These are phyloP conservation scores for Anthopleura sola DNA, from an alignment of 64 coral and sea anemone species.

Conservation along the genomic window DNA sequence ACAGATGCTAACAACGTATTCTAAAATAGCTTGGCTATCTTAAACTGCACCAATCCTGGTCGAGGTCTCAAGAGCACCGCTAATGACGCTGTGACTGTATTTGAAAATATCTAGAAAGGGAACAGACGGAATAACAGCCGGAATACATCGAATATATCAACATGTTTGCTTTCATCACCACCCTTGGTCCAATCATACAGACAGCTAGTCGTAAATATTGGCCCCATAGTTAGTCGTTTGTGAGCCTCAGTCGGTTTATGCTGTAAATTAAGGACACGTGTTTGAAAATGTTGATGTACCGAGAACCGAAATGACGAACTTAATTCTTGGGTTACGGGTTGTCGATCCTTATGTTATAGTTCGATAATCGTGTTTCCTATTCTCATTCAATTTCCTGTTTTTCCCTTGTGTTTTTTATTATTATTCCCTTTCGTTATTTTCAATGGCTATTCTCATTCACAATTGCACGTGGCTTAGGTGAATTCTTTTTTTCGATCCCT, in stretches of 20 bases:
- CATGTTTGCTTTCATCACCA: background rate
- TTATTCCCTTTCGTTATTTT: background rate
- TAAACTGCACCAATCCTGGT: background rate
- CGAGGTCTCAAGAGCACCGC: background rate
- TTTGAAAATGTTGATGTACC: conserved; percentile 9
- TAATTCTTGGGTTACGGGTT: background rate
- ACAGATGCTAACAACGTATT: background rate
- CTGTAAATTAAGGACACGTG: conserved; percentile 14
- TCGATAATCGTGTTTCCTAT: background rate
- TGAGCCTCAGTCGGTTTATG: background rate
- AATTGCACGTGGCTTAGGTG: conserved; percentile 5
- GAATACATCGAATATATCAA: background rate
- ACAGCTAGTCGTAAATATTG: background rate
- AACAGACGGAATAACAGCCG: background rate
- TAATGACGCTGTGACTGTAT: background rate
- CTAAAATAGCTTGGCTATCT: background rate
- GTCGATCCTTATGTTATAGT: background rate
- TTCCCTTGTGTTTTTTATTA: background rate
- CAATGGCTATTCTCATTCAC: conserved; percentile 4
- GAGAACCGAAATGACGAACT: background rate
- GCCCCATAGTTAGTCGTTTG: background rate
- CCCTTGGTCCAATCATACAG: background rate
- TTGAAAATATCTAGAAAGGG: background rate
- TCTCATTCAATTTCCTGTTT: background rate
- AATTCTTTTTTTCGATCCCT: conserved; percentile 4